These are phyloP conservation scores for Luidia sarsii DNA, from an alignment of 53 echinoderm and acorn worm species.

Conservation along the genomic window DNA sequence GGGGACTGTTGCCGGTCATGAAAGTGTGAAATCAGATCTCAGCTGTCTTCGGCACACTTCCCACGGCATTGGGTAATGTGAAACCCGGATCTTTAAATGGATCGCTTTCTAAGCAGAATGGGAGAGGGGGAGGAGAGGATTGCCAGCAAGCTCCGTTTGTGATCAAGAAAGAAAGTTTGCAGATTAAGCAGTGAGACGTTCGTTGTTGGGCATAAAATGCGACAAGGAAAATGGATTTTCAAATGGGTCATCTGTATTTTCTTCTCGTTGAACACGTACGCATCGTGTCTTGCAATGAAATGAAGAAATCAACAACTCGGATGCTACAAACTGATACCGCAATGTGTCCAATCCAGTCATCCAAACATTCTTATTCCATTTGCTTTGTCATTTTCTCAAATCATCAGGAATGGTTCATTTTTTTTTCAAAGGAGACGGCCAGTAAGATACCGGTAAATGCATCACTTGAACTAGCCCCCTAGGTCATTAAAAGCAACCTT, in stretches of 20 bases:
- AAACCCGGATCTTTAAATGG: constrained; percentile 23
- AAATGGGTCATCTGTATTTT: constrained; percentile 19
- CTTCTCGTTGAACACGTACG: no score
- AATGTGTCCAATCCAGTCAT: no score
- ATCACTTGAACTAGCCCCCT: no score
- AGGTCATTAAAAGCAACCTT: no score
- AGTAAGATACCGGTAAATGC: no score
- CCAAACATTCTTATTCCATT: no score
- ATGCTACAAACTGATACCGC: no score
- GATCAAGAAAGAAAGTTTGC: background rate
- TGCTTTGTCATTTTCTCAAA: no score
- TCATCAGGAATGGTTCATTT: no score
- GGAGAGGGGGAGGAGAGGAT: constrained; percentile 3
- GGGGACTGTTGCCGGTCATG: background rate
- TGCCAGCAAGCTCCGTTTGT: background rate
- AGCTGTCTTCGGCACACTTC: constrained; percentile 13
- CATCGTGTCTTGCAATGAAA: no score
- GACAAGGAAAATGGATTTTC: constrained; percentile 32
- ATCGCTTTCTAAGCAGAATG: background rate
- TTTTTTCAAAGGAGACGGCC: no score
- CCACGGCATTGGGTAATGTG: constrained; percentile 42
- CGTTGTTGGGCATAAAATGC: constrained; percentile 9
- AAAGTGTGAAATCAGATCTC: constrained; percentile 29
- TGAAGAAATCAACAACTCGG: no score
- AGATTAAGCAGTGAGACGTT: background rate